Evolutionary conservation across 2,797 vertebrate genomes (phyloP).

Genomic region (Melanotaenia nigrans): DNA sequence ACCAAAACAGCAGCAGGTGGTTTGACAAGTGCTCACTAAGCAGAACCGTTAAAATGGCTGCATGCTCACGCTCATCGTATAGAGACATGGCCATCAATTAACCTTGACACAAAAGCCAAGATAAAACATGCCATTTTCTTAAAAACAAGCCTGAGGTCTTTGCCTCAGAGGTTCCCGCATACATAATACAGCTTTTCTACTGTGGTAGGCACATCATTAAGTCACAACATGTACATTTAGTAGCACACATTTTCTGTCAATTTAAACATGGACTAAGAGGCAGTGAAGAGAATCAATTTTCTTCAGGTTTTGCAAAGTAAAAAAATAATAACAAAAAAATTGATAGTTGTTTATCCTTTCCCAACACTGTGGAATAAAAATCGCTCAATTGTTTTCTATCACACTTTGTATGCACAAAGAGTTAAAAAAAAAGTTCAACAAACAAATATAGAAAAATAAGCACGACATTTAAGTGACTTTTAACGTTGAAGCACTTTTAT

Average conservation of each 20-base stretch:
- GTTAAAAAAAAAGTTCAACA: not conserved
- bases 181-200: slow-evolving; percentile 34
- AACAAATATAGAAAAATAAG: not conserved
- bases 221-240: slow-evolving; percentile 5
- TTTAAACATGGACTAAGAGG: not conserved
- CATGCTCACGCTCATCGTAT: slow-evolving; percentile 9
- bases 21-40: slow-evolving; percentile 29
- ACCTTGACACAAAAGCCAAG: slow-evolving; percentile 27
- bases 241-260: not conserved
- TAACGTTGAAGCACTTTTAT: not conserved
- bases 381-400: not conserved
- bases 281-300: too few species aligned
- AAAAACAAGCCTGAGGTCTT: slow-evolving; percentile 37
- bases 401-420: not conserved
- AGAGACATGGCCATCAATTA: slow-evolving; percentile 47
- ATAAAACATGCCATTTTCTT: slow-evolving; percentile 37
- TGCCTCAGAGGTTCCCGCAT: slow-evolving; percentile 37
- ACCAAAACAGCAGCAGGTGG: slow-evolving; percentile 30
- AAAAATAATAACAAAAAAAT: too few species aligned
- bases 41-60: not conserved
- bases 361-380: not conserved
- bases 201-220: slow-evolving; percentile 18
- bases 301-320: not conserved
- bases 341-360: not conserved
- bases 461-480: not conserved